phyloP scores from a whole-genome alignment of 2,888 invertebrate species.

The Drosophila anomalata region DNA sequence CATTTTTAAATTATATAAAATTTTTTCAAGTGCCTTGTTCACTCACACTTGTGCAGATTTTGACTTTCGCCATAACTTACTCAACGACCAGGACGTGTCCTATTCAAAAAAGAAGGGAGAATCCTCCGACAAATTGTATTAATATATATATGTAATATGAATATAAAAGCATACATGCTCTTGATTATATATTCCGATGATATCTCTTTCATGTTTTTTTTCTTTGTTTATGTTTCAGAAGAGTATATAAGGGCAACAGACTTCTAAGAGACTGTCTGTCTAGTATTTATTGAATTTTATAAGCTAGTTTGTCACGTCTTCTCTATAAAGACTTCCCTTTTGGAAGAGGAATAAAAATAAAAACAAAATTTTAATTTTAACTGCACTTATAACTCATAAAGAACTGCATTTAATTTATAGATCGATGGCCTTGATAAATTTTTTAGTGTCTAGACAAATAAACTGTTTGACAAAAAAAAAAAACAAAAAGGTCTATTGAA shows the following conservation, averaged over 20 bases:
- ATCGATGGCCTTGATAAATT: not conserved
- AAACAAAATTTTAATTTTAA: not conserved
- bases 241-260: not conserved
- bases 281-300: not conserved
- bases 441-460: conserved; percentile 18
- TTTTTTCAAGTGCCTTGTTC: not conserved
- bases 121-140: not conserved
- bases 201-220: not conserved
- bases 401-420: not conserved
- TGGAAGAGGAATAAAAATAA: not conserved
- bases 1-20: not conserved
- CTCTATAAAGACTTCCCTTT: not conserved
- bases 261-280: not conserved
- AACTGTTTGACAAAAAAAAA: conserved; percentile 19
- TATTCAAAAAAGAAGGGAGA: conserved; percentile 2
- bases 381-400: not conserved
- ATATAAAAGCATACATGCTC: conserved; percentile 4
- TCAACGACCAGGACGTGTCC: conserved; percentile 34
- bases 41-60: conserved; percentile 15
- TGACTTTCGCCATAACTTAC: conserved; percentile 15
- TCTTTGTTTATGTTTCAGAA: not conserved
- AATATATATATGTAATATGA: not conserved
- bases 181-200: conserved; percentile 15
- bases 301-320: not conserved
- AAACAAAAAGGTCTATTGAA: not conserved